Evolutionary conservation across 2,113 vertebrate genomes (phyloP), one percentile per base, ranked within the genome.

Genomic region (Recurvirostra avosetta): DNA sequence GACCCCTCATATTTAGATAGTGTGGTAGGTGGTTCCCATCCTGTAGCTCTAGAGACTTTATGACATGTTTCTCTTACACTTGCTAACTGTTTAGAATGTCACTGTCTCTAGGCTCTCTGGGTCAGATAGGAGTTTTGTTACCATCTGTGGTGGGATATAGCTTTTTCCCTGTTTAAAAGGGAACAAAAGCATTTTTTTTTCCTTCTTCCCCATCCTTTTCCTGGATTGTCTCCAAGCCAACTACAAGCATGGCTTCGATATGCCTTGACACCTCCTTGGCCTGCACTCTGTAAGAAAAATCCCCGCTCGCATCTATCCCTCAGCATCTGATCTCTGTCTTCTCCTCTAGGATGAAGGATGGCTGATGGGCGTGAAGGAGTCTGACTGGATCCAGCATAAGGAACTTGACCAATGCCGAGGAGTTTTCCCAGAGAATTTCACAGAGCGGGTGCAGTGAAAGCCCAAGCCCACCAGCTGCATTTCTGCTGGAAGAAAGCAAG

Each of bases 351-450:
- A 99, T 6, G 99, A 99, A 20, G 99, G 99, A 91, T 99, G 99
- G 99, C 98, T 99, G 96, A 99, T 99, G 99, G 99, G 99, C 3
- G 96, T 99, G 65, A 99, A 98, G 97, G 98, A 99, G 92, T 97
- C 97, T 2, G 99, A 99, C 92, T 99, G 99, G 99, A 96, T 98
- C 79, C 98, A 99, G 98, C 98, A 96, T 86, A 99, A 99, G 98
- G 99, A 98, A 86, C 98, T 98, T 45, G 97, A 98, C 88, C 96
- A 98, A 22, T 95, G 97, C 96, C 98, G 98, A 97, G 99, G 99
- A 4, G 99, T 99, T 96, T 99, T 99, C 97, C 99, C 99, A 0
- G 99, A 99, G 97, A 99, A 99, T 98, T 99, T 99, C 98, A 99
- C 99, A 2, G 99, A 99, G 93, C 98, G 98, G 47, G 98, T 99